Base-by-base conservation (phyloP, 2,888 invertebrate species). In the Idaea aversata region DNA sequence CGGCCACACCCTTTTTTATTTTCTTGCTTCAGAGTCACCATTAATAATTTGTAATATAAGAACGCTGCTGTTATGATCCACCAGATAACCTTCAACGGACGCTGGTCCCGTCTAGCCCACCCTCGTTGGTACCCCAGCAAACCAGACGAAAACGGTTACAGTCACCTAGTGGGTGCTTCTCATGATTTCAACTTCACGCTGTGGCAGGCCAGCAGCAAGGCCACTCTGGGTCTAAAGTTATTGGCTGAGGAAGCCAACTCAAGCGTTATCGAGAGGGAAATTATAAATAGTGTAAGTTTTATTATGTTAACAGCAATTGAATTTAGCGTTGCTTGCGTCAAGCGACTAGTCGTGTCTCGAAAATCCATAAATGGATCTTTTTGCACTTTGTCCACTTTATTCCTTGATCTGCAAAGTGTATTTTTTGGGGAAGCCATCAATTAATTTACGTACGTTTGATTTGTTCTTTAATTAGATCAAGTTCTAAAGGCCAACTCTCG, bases 101-200 rank as follows among this genome's bases (percentile, higher is more conserved):
- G 79, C 57, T 92, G 93, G 93, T 93, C 93, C 0, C 76, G 91
- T 0, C 77, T 88, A 47, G 82, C 85, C 1, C 93, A 93, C 63
- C 90, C 91, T 0, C 84, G 80, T 0, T 79, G 86, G 67, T 93
- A 90, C 67, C 93, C 93, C 0, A 86, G 72, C 63, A 88, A 88
- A 64, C 90, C 89, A 0, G 90, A 91, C 57, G 87, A 88, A 16
- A 91, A 90, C 38, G 87, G 87, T 0, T 93, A 87, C 75, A 90
- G 88, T 47, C 84, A 88, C 71, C 86, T 93, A 87, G 79, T 93
- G 0, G 93, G 93, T 0, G 89, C 91, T 0, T 91, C 91, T 0
- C 93, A 93, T 68, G 80, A 79, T 1, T 81, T 70, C 67, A 70
- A 82, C 57, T 88, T 78, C 66, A 77, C 74, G 0, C 65, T 93